phyloP scores from a whole-genome alignment of 2,797 vertebrate genomes.

The Garrulus glandarius region DNA sequence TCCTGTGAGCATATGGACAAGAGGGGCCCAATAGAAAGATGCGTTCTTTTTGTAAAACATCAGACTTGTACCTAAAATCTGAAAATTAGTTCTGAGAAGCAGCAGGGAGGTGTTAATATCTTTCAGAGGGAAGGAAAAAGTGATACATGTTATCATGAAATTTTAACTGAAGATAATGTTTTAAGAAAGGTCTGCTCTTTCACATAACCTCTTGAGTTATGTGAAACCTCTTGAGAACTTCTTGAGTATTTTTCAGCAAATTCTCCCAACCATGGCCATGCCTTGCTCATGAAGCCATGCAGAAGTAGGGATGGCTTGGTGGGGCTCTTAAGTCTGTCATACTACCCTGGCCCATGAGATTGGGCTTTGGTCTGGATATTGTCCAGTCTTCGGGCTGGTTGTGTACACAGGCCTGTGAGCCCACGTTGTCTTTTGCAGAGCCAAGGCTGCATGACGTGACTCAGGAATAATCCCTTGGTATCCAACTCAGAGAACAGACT shows the following conservation, averaged over 20 bases:
- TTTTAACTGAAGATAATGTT: background rate
- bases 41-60: background rate
- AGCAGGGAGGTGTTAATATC: background rate
- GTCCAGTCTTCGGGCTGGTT: background rate
- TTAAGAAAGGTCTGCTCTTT: background rate
- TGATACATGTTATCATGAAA: background rate
- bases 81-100: background rate
- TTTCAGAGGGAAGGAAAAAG: background rate
- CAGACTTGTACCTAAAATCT: background rate
- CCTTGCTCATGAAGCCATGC: background rate
- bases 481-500: background rate
- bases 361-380: background rate
- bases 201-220: background rate
- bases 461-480: background rate
- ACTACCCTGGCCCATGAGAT: background rate
- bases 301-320: background rate
- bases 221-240: no score
- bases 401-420: background rate
- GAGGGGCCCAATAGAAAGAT: background rate
- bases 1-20: accelerated
- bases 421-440: background rate
- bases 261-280: background rate
- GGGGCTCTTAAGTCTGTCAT: background rate
- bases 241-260: background rate
- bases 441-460: background rate